Conservation (phyloP, 2,113 vertebrate species). For the Ia io region DNA sequence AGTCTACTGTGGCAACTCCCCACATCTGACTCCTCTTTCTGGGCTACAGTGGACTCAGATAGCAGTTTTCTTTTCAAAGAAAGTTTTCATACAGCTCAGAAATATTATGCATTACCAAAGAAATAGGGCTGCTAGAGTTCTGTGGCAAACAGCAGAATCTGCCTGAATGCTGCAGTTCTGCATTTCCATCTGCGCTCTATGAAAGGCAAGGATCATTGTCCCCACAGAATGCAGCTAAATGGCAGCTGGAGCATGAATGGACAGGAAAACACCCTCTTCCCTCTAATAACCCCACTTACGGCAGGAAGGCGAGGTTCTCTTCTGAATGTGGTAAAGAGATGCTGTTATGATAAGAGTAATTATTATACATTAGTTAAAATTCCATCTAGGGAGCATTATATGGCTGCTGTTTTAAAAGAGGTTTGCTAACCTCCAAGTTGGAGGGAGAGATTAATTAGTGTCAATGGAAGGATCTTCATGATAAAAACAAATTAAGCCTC, state of each 20-base stretch:
- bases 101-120: neutral
- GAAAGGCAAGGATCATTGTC: slow-evolving; percentile 38
- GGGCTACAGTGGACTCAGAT: neutral
- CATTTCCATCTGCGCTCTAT: slow-evolving; percentile 23
- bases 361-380: slow-evolving; percentile 66
- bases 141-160: slow-evolving; percentile 37
- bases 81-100: slow-evolving; percentile 15
- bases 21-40: neutral
- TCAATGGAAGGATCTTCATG: slow-evolving; percentile 36
- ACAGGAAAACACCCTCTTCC: slow-evolving; percentile 49
- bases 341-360: slow-evolving; percentile 60
- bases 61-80: slow-evolving; percentile 34
- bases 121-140: neutral
- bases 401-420: slow-evolving; percentile 49
- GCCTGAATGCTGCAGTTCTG: neutral
- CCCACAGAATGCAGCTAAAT: slow-evolving; percentile 21
- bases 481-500: slow-evolving; percentile 60
- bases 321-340: slow-evolving; percentile 55
- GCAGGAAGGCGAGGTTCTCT: neutral
- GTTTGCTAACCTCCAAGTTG: slow-evolving; percentile 21
- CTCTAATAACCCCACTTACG: slow-evolving; percentile 48
- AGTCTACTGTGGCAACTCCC: neutral
- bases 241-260: slow-evolving; percentile 63
- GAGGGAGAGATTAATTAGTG: slow-evolving; percentile 49
- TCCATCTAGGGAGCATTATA: slow-evolving; percentile 27